Evolutionary conservation across 2,797 vertebrate genomes (phyloP), one percentile per base, ranked within the genome.

Genomic region (Phoxinus dragarum): DNA sequence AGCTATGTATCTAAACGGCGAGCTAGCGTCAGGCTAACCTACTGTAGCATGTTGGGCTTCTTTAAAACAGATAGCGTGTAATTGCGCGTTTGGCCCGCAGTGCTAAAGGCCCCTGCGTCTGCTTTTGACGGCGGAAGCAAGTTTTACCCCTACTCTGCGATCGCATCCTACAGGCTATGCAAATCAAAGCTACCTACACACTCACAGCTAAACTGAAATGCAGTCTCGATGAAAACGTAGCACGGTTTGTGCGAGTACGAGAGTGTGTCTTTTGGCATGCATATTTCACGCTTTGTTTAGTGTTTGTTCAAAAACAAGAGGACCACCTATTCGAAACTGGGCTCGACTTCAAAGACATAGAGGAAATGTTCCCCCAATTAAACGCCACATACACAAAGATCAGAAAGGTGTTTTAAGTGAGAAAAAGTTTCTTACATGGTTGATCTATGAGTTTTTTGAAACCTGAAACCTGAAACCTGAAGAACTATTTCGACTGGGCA

Each of bases 221-320:
- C 52, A 64, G 86, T 80, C 83, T 84, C 64, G 82, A 80, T 84
- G 75, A 81, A 84, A 81, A 80, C 19, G 14, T 54, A 75, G 71
- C 27, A 69, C 4, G 64, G 79, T 77, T 75, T 81, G 42, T 77
- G 72, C n/a, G 40, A 86, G 84, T 81, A 71, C 34, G 67, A 44
- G 31, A 76, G 64, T 80, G 80, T 80, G 77, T 80, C 64, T 56
- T 74, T 79, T 86, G 69, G 69, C 59, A 38, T 77, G 81, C 83
- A 40, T 79, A 82, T 81, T 92, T 95, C 94, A 95, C 88, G 93
- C 93, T 91, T 94, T 94, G 61, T 94, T 95, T 94, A 93, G 79
- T 92, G 87, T 92, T 89, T 91, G 92, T 92, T 89, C 89, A 92
- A 92, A 89, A 90, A 86, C 88, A 83, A 86, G 92, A 91, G 88